Evolutionary conservation across 1,140 invertebrate species (phyloP).

Genomic region (Amyelois transitella): DNA sequence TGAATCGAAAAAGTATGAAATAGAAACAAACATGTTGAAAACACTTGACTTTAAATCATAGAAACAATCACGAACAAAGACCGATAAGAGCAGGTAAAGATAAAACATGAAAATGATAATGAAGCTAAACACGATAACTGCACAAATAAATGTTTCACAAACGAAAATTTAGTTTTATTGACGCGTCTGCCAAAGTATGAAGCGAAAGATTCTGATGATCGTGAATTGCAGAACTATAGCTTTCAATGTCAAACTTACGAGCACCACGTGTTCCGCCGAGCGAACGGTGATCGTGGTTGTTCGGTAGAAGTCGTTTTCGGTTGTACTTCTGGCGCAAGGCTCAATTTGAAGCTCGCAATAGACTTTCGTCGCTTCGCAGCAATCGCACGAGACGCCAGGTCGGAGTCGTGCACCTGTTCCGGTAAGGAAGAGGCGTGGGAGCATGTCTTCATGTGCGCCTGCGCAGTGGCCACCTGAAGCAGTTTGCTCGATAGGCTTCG

Average conservation of each 20-base stretch:
- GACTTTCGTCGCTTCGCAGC: constrained; percentile 66
- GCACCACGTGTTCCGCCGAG: constrained; percentile 72
- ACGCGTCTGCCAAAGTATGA: not conserved
- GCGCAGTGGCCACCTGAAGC: constrained; percentile 64
- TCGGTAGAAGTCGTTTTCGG: constrained; percentile 38
- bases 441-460: constrained; percentile 64
- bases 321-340: constrained; percentile 37
- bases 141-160: constrained; percentile 15
- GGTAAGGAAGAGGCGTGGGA: constrained; percentile 39
- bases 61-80: constrained; percentile 30
- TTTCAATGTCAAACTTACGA: constrained; percentile 50
- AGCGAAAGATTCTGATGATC: not conserved
- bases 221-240: not conserved
- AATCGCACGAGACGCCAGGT: constrained; percentile 57
- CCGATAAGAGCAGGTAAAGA: constrained; percentile 30
- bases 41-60: constrained; percentile 20
- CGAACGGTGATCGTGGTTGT: constrained; percentile 37
- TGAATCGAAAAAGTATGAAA: not conserved
- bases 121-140: constrained; percentile 18
- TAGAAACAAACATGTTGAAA: constrained; percentile 1
- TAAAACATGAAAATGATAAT: constrained; percentile 29
- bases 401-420: constrained; percentile 42
- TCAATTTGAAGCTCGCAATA: constrained; percentile 59
- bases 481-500: constrained; percentile 60
- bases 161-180: not conserved